Percentiles rank a stretch among this genome's conserved stretches.
These are phyloP conservation scores for Rhabdornis inornatus DNA, from an alignment of 2,113 vertebrate species.

Conservation along the genomic window DNA sequence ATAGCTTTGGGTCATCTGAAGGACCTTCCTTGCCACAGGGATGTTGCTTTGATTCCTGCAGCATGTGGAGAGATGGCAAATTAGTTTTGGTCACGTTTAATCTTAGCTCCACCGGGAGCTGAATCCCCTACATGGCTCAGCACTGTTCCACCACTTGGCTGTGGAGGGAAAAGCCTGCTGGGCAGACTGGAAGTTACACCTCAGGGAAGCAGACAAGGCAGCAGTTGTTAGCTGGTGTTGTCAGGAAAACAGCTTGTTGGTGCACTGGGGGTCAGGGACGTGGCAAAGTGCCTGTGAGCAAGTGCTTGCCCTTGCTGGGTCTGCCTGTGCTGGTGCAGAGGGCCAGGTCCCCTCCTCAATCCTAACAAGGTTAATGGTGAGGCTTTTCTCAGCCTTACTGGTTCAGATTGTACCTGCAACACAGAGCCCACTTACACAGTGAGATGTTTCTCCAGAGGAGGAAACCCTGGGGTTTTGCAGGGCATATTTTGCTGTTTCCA, in stretches of 20 bases:
- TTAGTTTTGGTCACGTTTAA: not conserved
- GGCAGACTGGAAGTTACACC: not conserved
- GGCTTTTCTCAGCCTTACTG: not conserved
- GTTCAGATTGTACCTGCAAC: not conserved
- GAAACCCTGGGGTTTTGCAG: not conserved
- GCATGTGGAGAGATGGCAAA: not conserved
- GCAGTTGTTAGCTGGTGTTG: not conserved
- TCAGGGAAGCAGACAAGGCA: not conserved
- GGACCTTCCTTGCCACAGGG: not conserved
- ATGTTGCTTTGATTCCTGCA: not conserved
- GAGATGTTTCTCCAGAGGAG: not conserved
- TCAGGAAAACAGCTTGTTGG: not conserved
- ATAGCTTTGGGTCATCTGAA: not conserved
- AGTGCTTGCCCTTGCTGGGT: not conserved
- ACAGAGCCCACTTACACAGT: not conserved
- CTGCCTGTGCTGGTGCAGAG: not conserved
- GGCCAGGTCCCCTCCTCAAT: not conserved
- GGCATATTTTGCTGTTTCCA: not conserved
- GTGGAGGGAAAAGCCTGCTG: not conserved
- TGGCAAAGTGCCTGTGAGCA: not conserved
- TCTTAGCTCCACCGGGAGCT: not conserved
- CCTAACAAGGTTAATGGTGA: not conserved
- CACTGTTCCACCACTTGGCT: not conserved
- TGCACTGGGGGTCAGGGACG: not conserved
- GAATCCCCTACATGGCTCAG: accelerated